Evolutionary conservation across 2,113 vertebrate species (phyloP).

Genomic region (Rattus rattus): DNA sequence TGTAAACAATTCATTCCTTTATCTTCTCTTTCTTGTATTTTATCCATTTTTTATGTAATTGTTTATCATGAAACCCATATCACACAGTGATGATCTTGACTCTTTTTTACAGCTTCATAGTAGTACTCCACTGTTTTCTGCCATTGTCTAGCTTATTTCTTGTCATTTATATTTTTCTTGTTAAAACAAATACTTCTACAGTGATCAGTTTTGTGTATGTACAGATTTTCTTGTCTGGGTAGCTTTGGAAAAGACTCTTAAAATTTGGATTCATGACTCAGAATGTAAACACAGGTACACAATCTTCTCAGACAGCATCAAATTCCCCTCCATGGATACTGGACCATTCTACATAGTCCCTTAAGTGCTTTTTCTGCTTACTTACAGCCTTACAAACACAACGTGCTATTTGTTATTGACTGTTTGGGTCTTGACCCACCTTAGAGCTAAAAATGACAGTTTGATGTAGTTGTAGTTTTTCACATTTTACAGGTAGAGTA

Average conservation of each 20-base stretch:
- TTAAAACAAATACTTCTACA: neutral
- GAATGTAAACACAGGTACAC: neutral
- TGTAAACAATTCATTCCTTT: neutral
- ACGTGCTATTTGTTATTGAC: neutral
- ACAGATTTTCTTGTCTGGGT: neutral
- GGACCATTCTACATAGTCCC: neutral
- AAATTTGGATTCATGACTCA: neutral
- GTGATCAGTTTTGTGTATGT: neutral
- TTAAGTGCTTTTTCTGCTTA: neutral
- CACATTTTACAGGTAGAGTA: neutral
- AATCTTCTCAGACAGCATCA: neutral
- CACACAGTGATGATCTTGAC: neutral
- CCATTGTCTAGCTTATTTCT: neutral
- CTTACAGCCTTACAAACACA: neutral
- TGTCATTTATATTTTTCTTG: constrained; percentile 10
- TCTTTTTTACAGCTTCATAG: neutral
- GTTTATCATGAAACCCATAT: neutral
- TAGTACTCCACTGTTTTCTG: neutral
- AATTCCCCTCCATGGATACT: neutral
- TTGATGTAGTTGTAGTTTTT: constrained; percentile 7
- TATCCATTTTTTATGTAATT: neutral
- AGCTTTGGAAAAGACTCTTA: constrained; percentile 37
- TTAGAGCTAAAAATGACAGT: neutral
- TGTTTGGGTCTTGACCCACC: constrained; percentile 19
- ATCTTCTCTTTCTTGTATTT: neutral